These are phyloP conservation scores for Drosophila tani DNA, from an alignment of 1,140 invertebrate species.

Conservation along the genomic window DNA sequence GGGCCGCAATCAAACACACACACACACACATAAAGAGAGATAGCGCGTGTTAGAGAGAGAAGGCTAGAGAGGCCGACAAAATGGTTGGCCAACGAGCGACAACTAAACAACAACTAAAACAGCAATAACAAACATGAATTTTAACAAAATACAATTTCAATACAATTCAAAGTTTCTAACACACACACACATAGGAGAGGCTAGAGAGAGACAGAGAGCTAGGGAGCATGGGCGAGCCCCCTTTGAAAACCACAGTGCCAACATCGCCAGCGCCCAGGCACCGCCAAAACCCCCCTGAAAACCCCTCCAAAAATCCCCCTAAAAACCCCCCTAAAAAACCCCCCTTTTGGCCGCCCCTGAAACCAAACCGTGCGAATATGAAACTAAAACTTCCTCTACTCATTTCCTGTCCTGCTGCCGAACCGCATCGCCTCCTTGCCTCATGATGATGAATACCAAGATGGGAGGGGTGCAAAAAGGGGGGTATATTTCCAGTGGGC, in stretches of 20 bases:
- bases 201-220: slow-evolving; percentile 26
- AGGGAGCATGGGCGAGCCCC: not conserved
- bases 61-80: slow-evolving; percentile 64
- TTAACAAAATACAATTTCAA: slow-evolving; percentile 85
- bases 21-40: slow-evolving; percentile 15
- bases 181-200: slow-evolving; percentile 30
- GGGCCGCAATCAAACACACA: slow-evolving; percentile 36
- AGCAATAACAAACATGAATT: slow-evolving; percentile 83
- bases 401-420: slow-evolving; percentile 68
- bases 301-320: not conserved
- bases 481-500: not conserved
- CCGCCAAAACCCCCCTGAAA: slow-evolving; percentile 14
- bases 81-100: slow-evolving; percentile 77
- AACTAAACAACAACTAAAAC: slow-evolving; percentile 70
- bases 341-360: slow-evolving; percentile 3
- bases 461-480: not conserved
- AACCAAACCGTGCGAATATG: slow-evolving; percentile 59
- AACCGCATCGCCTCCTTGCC: slow-evolving; percentile 38
- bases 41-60: slow-evolving; percentile 27
- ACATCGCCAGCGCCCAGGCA: slow-evolving; percentile 61
- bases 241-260: slow-evolving; percentile 64
- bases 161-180: slow-evolving; percentile 84
- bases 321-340: not conserved
- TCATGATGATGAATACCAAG: slow-evolving; percentile 53
- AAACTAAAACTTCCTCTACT: slow-evolving; percentile 84